Conservation (phyloP, 2,113 vertebrate genomes). For the Calidris pugnax region DNA sequence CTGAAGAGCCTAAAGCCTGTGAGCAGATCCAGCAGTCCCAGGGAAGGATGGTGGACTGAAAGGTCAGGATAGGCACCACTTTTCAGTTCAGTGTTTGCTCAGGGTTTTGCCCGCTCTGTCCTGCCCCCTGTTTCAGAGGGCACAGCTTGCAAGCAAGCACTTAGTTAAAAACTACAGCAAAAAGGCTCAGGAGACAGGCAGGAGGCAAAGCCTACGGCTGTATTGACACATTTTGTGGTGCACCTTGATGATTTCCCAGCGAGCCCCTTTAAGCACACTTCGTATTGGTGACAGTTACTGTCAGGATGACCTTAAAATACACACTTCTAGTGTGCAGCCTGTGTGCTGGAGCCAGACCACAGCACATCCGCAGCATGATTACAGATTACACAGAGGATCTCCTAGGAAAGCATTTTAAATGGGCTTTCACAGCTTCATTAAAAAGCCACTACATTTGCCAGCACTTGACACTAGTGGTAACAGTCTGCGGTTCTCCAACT, state of each 20-base stretch:
- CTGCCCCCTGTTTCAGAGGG: accelerated
- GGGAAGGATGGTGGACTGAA: neutral
- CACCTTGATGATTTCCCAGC: neutral
- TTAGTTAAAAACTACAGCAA: neutral
- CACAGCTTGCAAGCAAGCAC: neutral
- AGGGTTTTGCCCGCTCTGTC: neutral
- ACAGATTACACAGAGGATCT: neutral
- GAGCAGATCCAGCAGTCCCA: neutral
- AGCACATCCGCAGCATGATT: accelerated
- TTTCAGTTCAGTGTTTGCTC: neutral
- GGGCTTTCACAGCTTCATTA: neutral
- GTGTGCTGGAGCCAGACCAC: neutral
- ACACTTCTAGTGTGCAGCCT: neutral
- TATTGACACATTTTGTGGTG: neutral
- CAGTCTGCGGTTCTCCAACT: neutral
- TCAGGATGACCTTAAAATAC: neutral
- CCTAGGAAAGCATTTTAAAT: neutral
- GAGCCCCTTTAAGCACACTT: neutral
- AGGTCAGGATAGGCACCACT: accelerated
- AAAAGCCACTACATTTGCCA: neutral
- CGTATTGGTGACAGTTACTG: neutral
- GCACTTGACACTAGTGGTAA: neutral
- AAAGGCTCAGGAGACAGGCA: neutral
- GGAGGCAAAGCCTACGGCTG: neutral
- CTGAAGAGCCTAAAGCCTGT: neutral